phyloP scores from a whole-genome alignment of 1,140 invertebrate species.

The Lucilia cuprina region DNA sequence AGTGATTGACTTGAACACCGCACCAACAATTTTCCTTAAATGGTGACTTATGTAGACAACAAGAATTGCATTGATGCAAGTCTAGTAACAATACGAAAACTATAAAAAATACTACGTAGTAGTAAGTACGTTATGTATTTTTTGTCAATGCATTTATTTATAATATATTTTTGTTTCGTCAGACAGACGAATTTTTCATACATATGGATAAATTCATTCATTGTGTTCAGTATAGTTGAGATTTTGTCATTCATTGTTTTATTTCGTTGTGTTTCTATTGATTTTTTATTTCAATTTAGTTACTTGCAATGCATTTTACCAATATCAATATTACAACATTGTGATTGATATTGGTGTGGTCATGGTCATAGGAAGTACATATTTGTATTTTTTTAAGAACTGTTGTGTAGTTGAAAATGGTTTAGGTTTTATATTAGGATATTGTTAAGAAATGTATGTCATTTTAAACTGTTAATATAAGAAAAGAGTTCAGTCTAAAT shows the following conservation, averaged over 20 bases:
- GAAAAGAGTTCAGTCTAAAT: no score
- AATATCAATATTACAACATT: neutral
- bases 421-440: no score
- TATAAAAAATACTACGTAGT: neutral
- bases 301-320: neutral
- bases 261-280: neutral
- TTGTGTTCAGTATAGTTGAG: neutral
- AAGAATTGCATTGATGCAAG: no score
- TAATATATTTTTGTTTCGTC: neutral
- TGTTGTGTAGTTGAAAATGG: no score
- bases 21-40: conserved; percentile 6
- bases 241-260: conserved; percentile 8
- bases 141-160: neutral
- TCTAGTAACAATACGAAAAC: neutral
- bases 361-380: neutral
- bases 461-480: no score
- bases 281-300: neutral
- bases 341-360: neutral
- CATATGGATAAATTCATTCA: neutral
- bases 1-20: neutral
- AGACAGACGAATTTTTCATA: no score
- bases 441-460: no score
- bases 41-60: neutral
- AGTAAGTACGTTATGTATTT: neutral
- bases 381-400: neutral